These are phyloP conservation scores for Diabrotica balteata DNA, from an alignment of 2,888 invertebrate species.

Conservation along the genomic window DNA sequence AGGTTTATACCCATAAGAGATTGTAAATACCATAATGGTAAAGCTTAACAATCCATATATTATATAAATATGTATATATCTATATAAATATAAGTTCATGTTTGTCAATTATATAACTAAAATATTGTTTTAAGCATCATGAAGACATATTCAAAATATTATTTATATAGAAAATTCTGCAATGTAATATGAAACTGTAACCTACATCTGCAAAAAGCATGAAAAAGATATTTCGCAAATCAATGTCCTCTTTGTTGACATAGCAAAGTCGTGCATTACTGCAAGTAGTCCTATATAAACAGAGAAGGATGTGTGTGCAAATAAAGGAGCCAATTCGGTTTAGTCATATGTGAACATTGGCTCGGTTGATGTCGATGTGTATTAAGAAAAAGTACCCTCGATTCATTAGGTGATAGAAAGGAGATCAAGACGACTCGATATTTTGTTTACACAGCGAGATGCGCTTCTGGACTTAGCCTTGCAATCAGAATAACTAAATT, in stretches of 20 bases:
- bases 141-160: no score
- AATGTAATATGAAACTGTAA: constrained; percentile 9
- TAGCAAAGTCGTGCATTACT: constrained; percentile 55
- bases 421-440: constrained; percentile 30
- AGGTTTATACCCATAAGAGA: no score
- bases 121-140: no score
- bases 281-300: constrained; percentile 55
- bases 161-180: not conserved
- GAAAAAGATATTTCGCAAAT: constrained; percentile 46
- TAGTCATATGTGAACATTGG: constrained; percentile 43
- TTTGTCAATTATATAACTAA: no score
- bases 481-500: constrained; percentile 9
- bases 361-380: constrained; percentile 36
- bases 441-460: constrained; percentile 26
- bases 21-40: no score
- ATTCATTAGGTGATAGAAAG: constrained; percentile 41
- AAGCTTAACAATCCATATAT: no score
- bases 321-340: constrained; percentile 51
- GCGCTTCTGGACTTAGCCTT: constrained; percentile 21
- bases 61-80: no score
- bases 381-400: constrained; percentile 47
- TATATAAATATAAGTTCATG: no score
- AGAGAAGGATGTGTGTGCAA: constrained; percentile 51
- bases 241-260: constrained; percentile 52
- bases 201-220: constrained; percentile 16